Base-by-base conservation (phyloP, 2,113 vertebrate genomes). In the Austrofundulus limnaeus region DNA sequence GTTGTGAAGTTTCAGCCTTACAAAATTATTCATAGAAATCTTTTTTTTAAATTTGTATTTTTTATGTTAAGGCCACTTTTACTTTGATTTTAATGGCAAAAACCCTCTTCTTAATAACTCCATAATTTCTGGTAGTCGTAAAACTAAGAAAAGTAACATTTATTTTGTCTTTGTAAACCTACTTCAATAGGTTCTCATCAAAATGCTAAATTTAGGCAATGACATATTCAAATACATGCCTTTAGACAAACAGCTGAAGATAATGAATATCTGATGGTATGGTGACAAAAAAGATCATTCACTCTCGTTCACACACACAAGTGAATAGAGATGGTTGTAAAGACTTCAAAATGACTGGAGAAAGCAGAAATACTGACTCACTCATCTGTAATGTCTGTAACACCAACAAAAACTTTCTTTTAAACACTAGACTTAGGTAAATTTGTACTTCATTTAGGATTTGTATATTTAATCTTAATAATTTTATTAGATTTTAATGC, bases 401-500 rank as follows among this genome's bases (percentile, higher is more conserved):
- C 7, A 7, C 7, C 28, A 28, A 28, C 5, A 34, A 5, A 46
- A 20, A 11, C 16, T 8, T 12, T 12, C 8, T 38, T 6, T 41
- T 15, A 13, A 41, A 41, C 39, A 45, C 43, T 11, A 46, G 43
- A 20, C 3, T 20, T 11, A 12, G 10, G 43, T 20, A 11, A 10
- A 46, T 17, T 13, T 59, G 49, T 8, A 11, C 10, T 25, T 2
- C 11, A n/a, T 28, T 5, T 14, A 25, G 8, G 48, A 37, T 16
- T 46, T 47, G 53, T 41, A 47, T 70, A 37, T 39, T 3, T 41
- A 71, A 58, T 55, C n/a, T 23, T 38, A 66, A 25, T 15, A 11
- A 15, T 42, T 21, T 55, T n/a, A n/a, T 62, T 23, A 64, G 23
- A 47, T 46, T 51, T 59, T 34, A 60, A 48, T 49, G 41, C 57